Base-by-base conservation (phyloP, 2,888 invertebrate genomes). In the Trilocha varians region DNA sequence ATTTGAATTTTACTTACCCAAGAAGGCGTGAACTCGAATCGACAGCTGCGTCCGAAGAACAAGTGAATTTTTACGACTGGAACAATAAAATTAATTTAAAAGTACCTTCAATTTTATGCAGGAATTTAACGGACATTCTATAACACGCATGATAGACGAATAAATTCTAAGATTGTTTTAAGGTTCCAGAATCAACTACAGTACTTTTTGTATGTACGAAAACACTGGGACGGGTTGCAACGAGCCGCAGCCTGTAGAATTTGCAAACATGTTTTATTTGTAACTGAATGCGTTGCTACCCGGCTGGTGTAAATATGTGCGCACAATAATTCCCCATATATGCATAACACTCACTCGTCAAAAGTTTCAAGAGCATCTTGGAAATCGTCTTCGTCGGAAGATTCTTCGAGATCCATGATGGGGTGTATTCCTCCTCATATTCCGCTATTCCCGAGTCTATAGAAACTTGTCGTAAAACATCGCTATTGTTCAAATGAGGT, bases 31-130 rank as follows among this genome's bases (percentile, higher is more conserved):
- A 45, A 99, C 99, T 68, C 98, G 91, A 41, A 99, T 97, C 39
- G 97, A 96, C 39, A 99, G 90, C 83, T 99, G 98, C 39, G 98
- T 99, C 68, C 99, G 91, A 52, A 99, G 91, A 54, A 99, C 95
- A 78, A 99, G 91, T 49, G 98, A 95, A 88, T 98, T 98, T 88
- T 98, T 98, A 72, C 96, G 94, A 83, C 99, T 99, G 91, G 50
- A 95, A 89, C 72, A 75, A 69, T 74, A 62, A 56, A 57, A 53
- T 45, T n/a, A n/a, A n/a, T n/a, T n/a, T n/a, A n/a, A n/a, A n/a
- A n/a, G n/a, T n/a, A n/a, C n/a, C n/a, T n/a, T n/a, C n/a, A n/a
- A n/a, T n/a, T n/a, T n/a, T n/a, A n/a, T n/a, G n/a, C n/a, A n/a
- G n/a, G n/a, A n/a, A n/a, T n/a, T n/a, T n/a, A n/a, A n/a, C n/a